Conservation (phyloP, 1,140 invertebrate genomes). For the Drosophila ogumai region DNA sequence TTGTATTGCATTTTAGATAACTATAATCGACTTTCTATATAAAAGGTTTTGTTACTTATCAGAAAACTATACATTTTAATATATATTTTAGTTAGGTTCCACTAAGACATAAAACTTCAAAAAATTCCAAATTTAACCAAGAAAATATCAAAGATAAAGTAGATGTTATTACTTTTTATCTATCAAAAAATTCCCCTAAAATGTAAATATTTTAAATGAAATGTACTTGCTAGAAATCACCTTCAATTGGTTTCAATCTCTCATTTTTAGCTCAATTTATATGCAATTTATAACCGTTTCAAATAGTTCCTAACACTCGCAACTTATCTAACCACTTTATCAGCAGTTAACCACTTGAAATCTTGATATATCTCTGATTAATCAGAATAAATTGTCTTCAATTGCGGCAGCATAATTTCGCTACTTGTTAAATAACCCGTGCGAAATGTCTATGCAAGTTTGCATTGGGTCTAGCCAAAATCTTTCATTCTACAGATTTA, state of each 20-base stretch:
- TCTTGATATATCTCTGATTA: conserved; percentile 1
- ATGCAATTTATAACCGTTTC: not conserved
- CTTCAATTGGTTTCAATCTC: not conserved
- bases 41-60: not conserved
- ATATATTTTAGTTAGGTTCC: too few relatives aligned
- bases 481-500: conserved; percentile 76
- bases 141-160: not conserved
- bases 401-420: conserved; percentile 7
- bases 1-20: too few relatives aligned
- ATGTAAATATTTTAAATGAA: not conserved
- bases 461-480: conserved; percentile 50
- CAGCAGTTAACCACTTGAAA: conserved; percentile 11
- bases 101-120: too few relatives aligned
- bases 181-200: too few relatives aligned
- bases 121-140: not conserved
- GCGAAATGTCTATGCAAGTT: conserved; percentile 37
- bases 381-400: conserved; percentile 28
- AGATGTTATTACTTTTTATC: too few relatives aligned
- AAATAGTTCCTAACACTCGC: not conserved
- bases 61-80: too few relatives aligned
- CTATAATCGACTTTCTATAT: accelerated
- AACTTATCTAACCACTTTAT: conserved; percentile 1
- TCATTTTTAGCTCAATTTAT: not conserved
- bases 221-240: not conserved
- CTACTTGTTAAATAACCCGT: conserved; percentile 27